These are phyloP conservation scores for Acipenser transmontanus DNA, from an alignment of 2,797 vertebrate species.

Conservation along the genomic window DNA sequence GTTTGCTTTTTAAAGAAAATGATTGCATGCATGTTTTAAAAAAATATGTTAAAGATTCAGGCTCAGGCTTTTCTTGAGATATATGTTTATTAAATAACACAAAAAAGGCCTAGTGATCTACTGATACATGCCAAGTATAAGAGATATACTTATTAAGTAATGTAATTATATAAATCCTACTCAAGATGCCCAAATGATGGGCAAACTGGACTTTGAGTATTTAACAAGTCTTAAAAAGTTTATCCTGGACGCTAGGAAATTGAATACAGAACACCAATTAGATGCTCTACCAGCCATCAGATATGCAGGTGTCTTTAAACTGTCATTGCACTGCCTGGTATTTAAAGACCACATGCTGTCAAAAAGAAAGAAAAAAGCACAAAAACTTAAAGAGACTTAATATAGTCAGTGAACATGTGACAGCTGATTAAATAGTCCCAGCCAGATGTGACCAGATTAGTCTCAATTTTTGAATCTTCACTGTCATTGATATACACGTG, in stretches of 20 bases:
- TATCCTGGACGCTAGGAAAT: neutral
- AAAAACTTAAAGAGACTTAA: no score
- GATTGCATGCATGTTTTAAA: neutral
- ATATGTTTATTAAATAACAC: slow-evolving; percentile 17
- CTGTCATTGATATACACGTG: no score
- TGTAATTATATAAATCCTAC: slow-evolving; percentile 22
- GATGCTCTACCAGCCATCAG: no score
- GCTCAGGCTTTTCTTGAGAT: slow-evolving; percentile 4
- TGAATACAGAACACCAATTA: neutral
- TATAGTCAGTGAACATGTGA: no score
- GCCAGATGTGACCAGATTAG: no score
- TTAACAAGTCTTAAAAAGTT: neutral
- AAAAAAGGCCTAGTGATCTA: slow-evolving; percentile 8
- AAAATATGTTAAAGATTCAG: neutral
- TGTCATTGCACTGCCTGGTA: no score
- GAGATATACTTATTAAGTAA: slow-evolving; percentile 13
- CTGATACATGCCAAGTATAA: slow-evolving; percentile 10
- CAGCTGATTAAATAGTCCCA: no score
- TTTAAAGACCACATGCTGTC: no score
- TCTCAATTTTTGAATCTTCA: no score
- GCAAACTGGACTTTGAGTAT: no score
- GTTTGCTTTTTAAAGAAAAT: neutral
- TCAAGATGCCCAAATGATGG: slow-evolving; percentile 5
- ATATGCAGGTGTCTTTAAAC: no score
- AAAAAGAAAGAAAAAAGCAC: no score